Evolutionary conservation across 2,113 vertebrate species (phyloP).

Genomic region (human): DNA sequence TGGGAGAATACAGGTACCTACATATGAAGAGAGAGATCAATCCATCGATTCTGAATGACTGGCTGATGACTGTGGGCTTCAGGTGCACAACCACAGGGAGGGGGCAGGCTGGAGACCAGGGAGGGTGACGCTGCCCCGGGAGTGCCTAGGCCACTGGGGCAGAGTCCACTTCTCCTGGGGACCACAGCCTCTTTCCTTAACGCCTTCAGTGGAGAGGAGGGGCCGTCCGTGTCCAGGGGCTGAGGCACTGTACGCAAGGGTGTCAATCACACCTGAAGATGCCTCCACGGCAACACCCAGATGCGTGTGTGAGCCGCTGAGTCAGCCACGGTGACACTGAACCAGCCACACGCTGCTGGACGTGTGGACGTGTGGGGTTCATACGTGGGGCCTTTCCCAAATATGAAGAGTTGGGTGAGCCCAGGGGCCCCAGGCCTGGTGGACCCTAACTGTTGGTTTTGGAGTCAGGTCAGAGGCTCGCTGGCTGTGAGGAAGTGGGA

Average conservation of each 20-base stretch:
- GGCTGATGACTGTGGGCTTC: too few species aligned
- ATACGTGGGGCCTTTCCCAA: too few species aligned
- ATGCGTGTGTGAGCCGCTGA: not conserved
- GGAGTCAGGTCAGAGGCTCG: not conserved
- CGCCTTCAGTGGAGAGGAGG: not conserved
- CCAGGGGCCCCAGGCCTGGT: not conserved
- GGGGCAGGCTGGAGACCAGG: not conserved
- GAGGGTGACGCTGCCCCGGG: not conserved
- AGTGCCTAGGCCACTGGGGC: not conserved
- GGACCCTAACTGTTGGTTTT: too few species aligned
- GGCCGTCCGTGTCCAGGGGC: too few species aligned
- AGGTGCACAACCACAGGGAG: accelerated
- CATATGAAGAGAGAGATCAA: too few species aligned
- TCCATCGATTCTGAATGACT: not conserved
- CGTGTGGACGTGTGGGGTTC: too few species aligned
- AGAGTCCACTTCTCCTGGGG: not conserved
- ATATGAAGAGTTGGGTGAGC: not conserved
- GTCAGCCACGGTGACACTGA: too few species aligned
- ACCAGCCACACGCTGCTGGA: too few species aligned
- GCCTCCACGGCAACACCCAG: not conserved
- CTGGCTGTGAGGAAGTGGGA: not conserved
- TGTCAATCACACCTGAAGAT: not conserved
- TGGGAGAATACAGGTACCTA: too few species aligned
- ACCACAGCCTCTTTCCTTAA: not conserved
- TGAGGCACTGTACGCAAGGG: not conserved